Evolutionary conservation across 2,797 vertebrate genomes (phyloP).

Genomic region (Ispidina lecontei): DNA sequence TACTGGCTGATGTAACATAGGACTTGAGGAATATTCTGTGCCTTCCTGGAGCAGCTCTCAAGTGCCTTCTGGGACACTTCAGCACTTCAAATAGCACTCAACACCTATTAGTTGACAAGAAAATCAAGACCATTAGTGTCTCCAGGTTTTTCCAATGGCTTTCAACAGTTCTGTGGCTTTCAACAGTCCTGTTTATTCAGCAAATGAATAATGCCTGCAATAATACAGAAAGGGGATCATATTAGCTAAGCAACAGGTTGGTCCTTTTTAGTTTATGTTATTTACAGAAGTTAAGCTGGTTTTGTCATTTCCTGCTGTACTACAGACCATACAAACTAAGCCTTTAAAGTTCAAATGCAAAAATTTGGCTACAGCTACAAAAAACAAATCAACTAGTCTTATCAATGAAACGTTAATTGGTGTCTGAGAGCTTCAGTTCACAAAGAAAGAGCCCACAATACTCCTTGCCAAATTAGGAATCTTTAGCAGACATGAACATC

Average conservation of each 20-base stretch:
- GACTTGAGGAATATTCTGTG: not conserved
- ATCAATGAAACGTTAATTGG: slow-evolving; percentile 66
- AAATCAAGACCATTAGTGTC: not conserved
- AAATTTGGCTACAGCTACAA: slow-evolving; percentile 67
- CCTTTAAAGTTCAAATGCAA: slow-evolving; percentile 75
- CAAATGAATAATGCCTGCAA: slow-evolving; percentile 23
- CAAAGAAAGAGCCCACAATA: not conserved
- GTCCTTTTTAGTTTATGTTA: slow-evolving; percentile 33
- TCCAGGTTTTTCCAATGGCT: not conserved
- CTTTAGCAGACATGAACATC: not conserved
- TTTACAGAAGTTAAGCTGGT: slow-evolving; percentile 54
- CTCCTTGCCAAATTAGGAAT: slow-evolving; percentile 14
- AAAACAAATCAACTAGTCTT: slow-evolving; percentile 50
- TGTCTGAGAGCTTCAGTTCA: slow-evolving; percentile 48
- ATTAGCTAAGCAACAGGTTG: slow-evolving; percentile 22
- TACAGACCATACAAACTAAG: slow-evolving; percentile 66
- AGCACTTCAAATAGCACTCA: not conserved
- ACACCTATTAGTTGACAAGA: not conserved
- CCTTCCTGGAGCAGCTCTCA: not conserved
- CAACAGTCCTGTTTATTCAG: not conserved
- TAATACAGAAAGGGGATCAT: slow-evolving; percentile 38
- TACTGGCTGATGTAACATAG: accelerated
- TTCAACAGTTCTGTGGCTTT: not conserved
- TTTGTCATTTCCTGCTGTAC: slow-evolving; percentile 64
- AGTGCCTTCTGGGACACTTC: not conserved